Evolutionary conservation across 2,888 invertebrate species (phyloP).

Genomic region (Heliconius ismenius): DNA sequence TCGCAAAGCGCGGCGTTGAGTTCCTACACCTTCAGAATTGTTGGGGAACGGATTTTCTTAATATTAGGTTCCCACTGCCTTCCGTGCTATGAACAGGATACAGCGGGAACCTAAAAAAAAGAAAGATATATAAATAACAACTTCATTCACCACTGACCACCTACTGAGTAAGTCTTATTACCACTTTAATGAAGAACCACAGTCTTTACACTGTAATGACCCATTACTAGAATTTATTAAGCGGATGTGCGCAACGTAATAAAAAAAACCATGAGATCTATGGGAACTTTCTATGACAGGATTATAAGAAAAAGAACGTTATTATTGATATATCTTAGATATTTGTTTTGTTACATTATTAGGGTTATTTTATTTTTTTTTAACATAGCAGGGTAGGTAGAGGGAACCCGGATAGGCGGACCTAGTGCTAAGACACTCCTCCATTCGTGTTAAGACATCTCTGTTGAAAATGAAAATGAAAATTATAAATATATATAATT

Average conservation of each 20-base stretch:
- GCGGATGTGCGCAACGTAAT: conserved; percentile 42
- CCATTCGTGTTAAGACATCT: too few species aligned
- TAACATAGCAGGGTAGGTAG: too few species aligned
- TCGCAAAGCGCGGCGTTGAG: neutral
- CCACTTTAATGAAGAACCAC: conserved; percentile 34
- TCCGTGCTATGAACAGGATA: neutral
- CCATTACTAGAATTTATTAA: conserved; percentile 42
- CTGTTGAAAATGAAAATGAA: too few species aligned
- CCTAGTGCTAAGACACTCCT: too few species aligned
- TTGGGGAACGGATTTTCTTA: neutral
- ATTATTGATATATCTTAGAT: neutral
- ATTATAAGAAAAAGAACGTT: conserved; percentile 25
- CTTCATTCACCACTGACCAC: conserved; percentile 29
- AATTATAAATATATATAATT: too few species aligned
- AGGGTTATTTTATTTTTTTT: too few species aligned
- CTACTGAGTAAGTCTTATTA: conserved; percentile 27
- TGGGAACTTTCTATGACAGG: conserved; percentile 26
- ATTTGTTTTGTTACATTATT: neutral
- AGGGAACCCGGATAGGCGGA: too few species aligned
- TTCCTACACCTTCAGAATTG: neutral
- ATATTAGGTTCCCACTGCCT: neutral
- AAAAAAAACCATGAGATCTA: conserved; percentile 38
- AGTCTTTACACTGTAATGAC: conserved; percentile 32
- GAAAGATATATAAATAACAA: neutral
- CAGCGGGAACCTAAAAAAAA: neutral